Conservation (phyloP, 1,140 invertebrate species). For the Drosophila mauritiana region DNA sequence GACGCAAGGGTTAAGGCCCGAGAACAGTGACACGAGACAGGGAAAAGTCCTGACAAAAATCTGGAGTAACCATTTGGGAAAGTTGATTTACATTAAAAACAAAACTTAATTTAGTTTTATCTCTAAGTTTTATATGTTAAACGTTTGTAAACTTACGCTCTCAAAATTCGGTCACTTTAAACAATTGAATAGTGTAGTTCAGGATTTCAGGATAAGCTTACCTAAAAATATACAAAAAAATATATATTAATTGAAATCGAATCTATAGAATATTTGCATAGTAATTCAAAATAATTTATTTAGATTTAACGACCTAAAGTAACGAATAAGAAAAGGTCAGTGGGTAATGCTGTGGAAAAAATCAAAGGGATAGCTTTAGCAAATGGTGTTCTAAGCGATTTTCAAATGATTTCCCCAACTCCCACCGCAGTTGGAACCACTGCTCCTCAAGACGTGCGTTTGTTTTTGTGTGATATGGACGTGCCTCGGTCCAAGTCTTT, state of each 20-base stretch:
- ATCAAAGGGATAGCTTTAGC: not conserved
- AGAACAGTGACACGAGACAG: not conserved
- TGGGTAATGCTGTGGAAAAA: no score
- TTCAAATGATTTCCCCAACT: not conserved
- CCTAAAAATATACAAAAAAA: not conserved
- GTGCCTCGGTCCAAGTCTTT: slow-evolving; percentile 58
- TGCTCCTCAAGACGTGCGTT: slow-evolving; percentile 11
- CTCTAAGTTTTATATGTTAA: no score
- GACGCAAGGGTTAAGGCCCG: slow-evolving; percentile 42
- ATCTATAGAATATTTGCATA: not conserved
- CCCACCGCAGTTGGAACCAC: not conserved
- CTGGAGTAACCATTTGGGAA: no score
- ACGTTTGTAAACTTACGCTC: not conserved
- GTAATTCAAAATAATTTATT: no score
- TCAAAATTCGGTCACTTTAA: no score
- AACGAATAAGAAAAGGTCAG: no score
- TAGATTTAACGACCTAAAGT: no score
- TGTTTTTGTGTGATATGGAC: slow-evolving; percentile 38
- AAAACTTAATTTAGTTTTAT: no score
- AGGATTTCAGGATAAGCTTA: not conserved
- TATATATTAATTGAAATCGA: not conserved
- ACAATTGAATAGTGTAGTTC: no score
- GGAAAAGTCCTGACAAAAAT: not conserved
- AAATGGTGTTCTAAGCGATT: not conserved
- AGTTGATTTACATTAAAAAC: no score